These are phyloP conservation scores for Aldabrachelys gigantea DNA, from an alignment of 2,113 vertebrate species.

Conservation along the genomic window DNA sequence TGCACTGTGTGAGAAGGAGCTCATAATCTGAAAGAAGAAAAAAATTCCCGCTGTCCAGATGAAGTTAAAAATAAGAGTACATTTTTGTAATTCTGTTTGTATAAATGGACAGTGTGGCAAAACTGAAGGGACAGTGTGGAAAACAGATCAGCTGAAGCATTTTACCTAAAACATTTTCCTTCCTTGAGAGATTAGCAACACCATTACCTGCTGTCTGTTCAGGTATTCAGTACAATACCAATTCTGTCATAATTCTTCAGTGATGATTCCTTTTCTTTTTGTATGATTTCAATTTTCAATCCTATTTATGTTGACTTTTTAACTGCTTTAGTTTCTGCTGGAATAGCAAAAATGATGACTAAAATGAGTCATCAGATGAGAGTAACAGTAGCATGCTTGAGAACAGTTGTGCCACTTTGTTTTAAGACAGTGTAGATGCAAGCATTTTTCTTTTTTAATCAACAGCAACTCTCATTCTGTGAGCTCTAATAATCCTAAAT, in stretches of 20 bases:
- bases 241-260: slow-evolving; percentile 60
- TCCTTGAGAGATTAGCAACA: neutral
- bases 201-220: slow-evolving; percentile 33
- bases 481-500: slow-evolving; percentile 49
- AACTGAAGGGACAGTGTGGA: slow-evolving; percentile 43
- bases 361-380: slow-evolving; percentile 65
- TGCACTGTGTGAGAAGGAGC: neutral
- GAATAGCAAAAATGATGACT: slow-evolving; percentile 41
- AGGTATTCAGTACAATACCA: slow-evolving; percentile 43
- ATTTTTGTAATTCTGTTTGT: neutral
- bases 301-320: slow-evolving; percentile 58
- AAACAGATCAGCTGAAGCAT: slow-evolving; percentile 46
- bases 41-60: neutral
- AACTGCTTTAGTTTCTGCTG: slow-evolving; percentile 60
- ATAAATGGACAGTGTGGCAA: slow-evolving; percentile 10
- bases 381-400: slow-evolving; percentile 61
- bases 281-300: slow-evolving; percentile 65
- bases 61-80: neutral
- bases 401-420: slow-evolving; percentile 42
- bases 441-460: no score
- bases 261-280: slow-evolving; percentile 65
- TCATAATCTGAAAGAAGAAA: neutral
- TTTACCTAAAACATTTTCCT: neutral
- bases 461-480: slow-evolving; percentile 44
- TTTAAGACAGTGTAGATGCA: slow-evolving; percentile 52